Base-by-base conservation (phyloP, 2,888 invertebrate species). In the Anodontia alba region DNA sequence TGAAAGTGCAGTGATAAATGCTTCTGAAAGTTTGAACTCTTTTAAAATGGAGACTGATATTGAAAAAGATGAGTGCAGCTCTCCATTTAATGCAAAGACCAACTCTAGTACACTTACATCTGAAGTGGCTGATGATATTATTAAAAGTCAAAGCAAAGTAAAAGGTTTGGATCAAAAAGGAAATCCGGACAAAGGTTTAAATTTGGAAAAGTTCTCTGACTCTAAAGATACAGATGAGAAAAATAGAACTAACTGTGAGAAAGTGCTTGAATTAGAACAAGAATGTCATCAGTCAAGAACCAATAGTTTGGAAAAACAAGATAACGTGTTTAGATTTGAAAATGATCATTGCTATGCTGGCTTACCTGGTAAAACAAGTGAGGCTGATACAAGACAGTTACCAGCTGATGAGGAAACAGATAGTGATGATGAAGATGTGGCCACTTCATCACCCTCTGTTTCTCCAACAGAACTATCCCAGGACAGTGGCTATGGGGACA, bases 401-500 rank as follows among this genome's bases (percentile, higher is more conserved):
- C 62, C 62, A 17, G n/a, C 10, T 72, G 31, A 72, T 23, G 72
- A 72, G 23, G 23, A 46, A 17, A 20, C 23, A 2, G 36, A 31
- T 23, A 43, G 43, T 51, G 54, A 57, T 12, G 72, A 79, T 29
- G 74, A 49, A 3, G 81, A 79, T 15, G 81, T 83, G 43, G 79
- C 51, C 15, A 36, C 54, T 17, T 54, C 51, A 76, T 42, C 86
- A 76, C 3, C 51, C 70, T n/a, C 31, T 20, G 38, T 31, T 20
- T 83, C 81, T 15, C 54, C 62, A 10, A 80, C 81, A 74, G 87
- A 88, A 46, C 66, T 88, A 10, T 88, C 88, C n/a, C 88, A 88
- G 78, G 88, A 88, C 51, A 88, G 88, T 80, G 88, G 88, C 1
- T 87, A 84, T 74, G 86, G 85, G 69, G 88, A 88, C 72, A 74